These are phyloP conservation scores for Cromileptes altivelis DNA, from an alignment of 2,113 vertebrate species.

Conservation along the genomic window DNA sequence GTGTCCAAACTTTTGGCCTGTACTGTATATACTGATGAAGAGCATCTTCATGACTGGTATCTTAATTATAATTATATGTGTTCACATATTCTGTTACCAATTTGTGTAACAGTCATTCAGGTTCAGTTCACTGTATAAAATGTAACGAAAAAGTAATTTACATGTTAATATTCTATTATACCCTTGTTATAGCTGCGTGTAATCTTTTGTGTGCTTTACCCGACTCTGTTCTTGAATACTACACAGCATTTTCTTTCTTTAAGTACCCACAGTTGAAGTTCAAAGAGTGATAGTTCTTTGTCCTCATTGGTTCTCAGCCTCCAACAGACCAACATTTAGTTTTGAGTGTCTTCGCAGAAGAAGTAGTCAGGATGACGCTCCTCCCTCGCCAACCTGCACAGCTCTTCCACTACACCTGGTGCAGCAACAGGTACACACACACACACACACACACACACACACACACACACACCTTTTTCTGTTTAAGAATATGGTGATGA, in stretches of 20 bases:
- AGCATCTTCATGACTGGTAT: neutral
- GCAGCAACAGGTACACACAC: conserved; percentile 91
- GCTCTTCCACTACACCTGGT: conserved; percentile 93
- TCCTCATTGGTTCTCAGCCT: conserved; percentile 80
- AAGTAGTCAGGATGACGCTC: conserved; percentile 88
- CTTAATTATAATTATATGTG: too few relatives aligned
- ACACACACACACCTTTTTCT: neutral
- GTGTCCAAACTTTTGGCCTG: too few relatives aligned
- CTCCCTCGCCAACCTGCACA: conserved; percentile 86
- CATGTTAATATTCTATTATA: neutral
- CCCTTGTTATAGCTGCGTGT: neutral
- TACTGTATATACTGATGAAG: too few relatives aligned
- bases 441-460: neutral
- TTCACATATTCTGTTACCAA: neutral
- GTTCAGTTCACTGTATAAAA: neutral
- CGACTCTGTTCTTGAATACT: neutral
- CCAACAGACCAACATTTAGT: conserved; percentile 91
- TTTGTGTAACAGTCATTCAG: neutral
- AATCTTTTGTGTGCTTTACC: neutral
- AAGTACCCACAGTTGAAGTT: neutral
- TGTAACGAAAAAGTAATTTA: neutral
- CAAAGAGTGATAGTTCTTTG: neutral
- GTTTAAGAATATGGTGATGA: neutral
- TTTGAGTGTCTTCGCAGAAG: conserved; percentile 96
- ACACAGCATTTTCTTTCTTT: neutral